Evolutionary conservation across 92 coral and sea anemone species (phyloP).

Genomic region (Meandrina meandrites): DNA sequence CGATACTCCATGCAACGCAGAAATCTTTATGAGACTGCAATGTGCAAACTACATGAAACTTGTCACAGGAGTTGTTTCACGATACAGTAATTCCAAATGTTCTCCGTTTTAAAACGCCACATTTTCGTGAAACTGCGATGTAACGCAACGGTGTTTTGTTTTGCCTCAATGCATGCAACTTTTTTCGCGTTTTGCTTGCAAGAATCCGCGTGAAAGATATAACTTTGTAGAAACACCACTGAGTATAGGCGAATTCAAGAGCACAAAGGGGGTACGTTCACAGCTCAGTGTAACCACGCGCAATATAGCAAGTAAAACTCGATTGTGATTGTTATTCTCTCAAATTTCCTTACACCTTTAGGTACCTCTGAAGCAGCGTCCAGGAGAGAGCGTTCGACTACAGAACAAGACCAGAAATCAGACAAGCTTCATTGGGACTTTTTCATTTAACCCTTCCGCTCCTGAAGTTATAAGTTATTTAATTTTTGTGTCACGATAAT

Average conservation of each 20-base stretch:
- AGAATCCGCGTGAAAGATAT: background rate
- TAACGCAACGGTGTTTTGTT: too few relatives aligned
- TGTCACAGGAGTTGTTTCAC: background rate
- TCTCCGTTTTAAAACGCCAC: too few relatives aligned
- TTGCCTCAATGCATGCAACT: background rate
- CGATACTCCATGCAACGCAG: too few relatives aligned
- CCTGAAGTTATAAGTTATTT: background rate
- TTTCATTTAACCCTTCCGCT: slow-evolving; percentile 19
- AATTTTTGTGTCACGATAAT: background rate
- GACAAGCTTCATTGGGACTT: slow-evolving; percentile 33
- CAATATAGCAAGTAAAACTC: background rate
- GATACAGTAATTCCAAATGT: background rate
- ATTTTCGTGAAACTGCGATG: too few relatives aligned
- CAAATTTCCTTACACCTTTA: slow-evolving; percentile 7
- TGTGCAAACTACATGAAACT: background rate
- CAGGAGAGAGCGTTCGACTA: background rate
- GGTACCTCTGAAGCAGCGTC: slow-evolving; percentile 28
- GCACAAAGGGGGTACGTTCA: background rate
- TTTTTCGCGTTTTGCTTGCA: background rate
- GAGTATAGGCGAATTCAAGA: background rate
- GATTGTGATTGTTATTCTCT: background rate
- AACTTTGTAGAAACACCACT: background rate
- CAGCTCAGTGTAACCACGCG: background rate
- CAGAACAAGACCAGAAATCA: slow-evolving; percentile 3
- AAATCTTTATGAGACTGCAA: too few relatives aligned